Conservation (phyloP, 2,113 vertebrate species). For the Zosterops pallidus region DNA sequence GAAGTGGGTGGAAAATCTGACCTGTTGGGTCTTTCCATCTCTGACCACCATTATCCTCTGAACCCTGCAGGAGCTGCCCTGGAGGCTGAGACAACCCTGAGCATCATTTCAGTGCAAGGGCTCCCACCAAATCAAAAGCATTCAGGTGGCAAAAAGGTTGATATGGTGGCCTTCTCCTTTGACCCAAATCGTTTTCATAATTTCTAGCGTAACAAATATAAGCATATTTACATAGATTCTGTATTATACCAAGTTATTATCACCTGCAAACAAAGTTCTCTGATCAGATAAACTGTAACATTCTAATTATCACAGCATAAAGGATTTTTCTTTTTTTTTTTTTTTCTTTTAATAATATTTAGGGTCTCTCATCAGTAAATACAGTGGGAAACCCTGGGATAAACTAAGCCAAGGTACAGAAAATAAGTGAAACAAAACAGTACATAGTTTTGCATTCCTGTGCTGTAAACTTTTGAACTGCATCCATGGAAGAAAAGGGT, state of each 20-base stretch:
- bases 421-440: background rate
- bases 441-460: background rate
- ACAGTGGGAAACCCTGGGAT: background rate
- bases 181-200: background rate
- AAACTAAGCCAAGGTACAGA: background rate
- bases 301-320: background rate
- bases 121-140: background rate
- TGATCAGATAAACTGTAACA: background rate
- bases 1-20: background rate
- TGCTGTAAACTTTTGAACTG: background rate
- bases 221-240: background rate
- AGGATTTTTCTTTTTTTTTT: background rate
- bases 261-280: background rate
- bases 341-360: background rate
- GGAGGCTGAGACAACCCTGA: background rate
- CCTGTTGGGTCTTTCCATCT: background rate
- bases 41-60: background rate
- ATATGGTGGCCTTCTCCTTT: background rate
- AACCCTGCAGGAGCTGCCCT: background rate
- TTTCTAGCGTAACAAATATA: background rate
- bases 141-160: background rate
- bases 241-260: background rate
- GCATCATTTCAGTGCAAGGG: background rate
- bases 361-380: background rate
- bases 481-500: background rate